Conservation (phyloP, 2,888 invertebrate genomes). For the Oscheius sp. region DNA sequence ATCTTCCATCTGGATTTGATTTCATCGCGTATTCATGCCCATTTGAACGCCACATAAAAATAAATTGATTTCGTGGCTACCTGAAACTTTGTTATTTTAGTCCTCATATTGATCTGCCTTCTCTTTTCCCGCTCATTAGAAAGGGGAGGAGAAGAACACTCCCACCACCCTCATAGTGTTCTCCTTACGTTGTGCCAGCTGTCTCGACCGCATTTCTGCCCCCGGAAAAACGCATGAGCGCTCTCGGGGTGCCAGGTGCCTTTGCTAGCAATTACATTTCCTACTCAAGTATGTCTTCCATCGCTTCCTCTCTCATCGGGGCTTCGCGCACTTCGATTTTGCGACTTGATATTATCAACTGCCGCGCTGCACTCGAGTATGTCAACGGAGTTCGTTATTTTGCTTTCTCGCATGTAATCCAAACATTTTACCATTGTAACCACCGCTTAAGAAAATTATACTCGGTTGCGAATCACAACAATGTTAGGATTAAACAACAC, state of each 20-base stretch:
- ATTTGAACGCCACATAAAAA: background rate
- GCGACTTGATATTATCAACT: slow-evolving; percentile 29
- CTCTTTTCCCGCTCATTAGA: background rate
- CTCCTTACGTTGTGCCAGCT: slow-evolving; percentile 10
- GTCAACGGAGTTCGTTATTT: slow-evolving; percentile 23
- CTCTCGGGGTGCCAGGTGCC: slow-evolving; percentile 17
- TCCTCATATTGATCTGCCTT: background rate
- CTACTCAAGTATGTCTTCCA: background rate
- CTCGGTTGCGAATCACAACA: too few relatives aligned
- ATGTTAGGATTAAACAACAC: too few relatives aligned
- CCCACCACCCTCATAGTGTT: slow-evolving; percentile 14
- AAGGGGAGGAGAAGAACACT: background rate
- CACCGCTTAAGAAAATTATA: too few relatives aligned
- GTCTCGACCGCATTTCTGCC: slow-evolving; percentile 21
- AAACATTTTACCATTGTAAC: too few relatives aligned
- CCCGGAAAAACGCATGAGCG: slow-evolving; percentile 25
- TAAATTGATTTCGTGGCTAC: background rate
- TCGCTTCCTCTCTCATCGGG: slow-evolving; percentile 1
- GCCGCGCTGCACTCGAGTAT: slow-evolving; percentile 21
- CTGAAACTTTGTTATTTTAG: slow-evolving; percentile 5
- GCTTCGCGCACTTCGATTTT: slow-evolving; percentile 16
- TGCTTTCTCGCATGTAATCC: too few relatives aligned
- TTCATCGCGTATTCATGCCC: background rate
- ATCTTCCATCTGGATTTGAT: slow-evolving; percentile 9
- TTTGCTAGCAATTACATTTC: slow-evolving; percentile 4